These are phyloP conservation scores for Lasiommata megera DNA, from an alignment of 2,888 invertebrate genomes.

Conservation along the genomic window DNA sequence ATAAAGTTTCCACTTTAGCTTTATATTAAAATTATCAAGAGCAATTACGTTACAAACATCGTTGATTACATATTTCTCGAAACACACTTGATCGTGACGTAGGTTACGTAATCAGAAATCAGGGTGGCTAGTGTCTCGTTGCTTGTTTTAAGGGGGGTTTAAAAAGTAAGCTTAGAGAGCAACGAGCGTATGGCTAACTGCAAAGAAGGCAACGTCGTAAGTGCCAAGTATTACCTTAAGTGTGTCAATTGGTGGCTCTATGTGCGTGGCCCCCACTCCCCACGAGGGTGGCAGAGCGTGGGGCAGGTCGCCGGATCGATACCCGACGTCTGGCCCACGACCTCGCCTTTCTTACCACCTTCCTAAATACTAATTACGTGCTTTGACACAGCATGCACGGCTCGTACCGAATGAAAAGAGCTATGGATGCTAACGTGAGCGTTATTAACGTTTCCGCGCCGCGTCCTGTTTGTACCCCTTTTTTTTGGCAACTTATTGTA, in stretches of 20 bases:
- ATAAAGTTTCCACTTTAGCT: no score
- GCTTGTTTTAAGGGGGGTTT: slow-evolving; percentile 18
- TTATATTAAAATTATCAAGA: no score
- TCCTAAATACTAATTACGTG: slow-evolving; percentile 82
- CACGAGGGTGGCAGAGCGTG: slow-evolving; percentile 64
- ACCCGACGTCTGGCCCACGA: slow-evolving; percentile 84
- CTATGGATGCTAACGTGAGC: slow-evolving; percentile 61
- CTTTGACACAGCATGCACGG: slow-evolving; percentile 78
- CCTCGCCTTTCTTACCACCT: slow-evolving; percentile 81
- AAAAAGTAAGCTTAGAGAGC: slow-evolving; percentile 30
- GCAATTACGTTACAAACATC: no score
- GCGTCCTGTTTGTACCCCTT: slow-evolving; percentile 49
- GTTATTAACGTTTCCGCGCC: slow-evolving; percentile 42
- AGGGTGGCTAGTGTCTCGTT: slow-evolving; percentile 17
- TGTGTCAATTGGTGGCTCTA: slow-evolving; percentile 80
- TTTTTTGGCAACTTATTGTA: slow-evolving; percentile 57
- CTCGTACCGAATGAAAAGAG: slow-evolving; percentile 73
- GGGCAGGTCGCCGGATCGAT: slow-evolving; percentile 84
- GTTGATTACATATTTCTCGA: slow-evolving; percentile 7
- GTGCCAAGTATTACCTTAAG: slow-evolving; percentile 77
- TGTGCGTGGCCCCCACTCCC: slow-evolving; percentile 72
- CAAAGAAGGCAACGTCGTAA: slow-evolving; percentile 58
- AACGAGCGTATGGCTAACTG: slow-evolving; percentile 41
- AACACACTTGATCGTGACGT: slow-evolving; percentile 3
- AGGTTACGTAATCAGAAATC: slow-evolving; percentile 22